A percentile compares a stretch with the other conserved stretches of the same genome.
phyloP scores from a whole-genome alignment of 2,797 vertebrate genomes.

The Mormyrus hasselquistii region DNA sequence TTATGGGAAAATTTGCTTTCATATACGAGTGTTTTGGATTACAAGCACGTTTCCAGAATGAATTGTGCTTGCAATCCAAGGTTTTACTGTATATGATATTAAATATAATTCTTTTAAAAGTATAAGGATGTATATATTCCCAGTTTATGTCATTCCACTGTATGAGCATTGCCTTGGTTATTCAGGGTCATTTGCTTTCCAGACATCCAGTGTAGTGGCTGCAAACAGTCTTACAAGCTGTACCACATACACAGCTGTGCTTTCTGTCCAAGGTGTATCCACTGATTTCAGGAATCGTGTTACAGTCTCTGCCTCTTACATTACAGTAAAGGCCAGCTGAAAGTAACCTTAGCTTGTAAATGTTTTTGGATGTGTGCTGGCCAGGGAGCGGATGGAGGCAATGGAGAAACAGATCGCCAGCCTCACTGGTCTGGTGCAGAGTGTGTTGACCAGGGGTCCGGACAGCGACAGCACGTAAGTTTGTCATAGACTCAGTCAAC shows the following conservation, averaged over 20 bases:
- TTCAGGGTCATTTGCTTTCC: background rate
- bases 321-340: background rate
- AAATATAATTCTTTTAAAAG: background rate
- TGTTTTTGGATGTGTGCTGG: background rate
- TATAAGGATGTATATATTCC: background rate
- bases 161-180: background rate
- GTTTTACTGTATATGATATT: background rate
- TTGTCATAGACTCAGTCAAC: background rate
- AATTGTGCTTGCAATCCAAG: too few relatives aligned
- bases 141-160: background rate
- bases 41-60: too few relatives aligned
- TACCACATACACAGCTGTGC: background rate
- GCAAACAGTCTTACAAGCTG: background rate
- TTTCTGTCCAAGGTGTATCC: background rate
- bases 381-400: constrained; percentile 91
- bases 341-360: background rate
- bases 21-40: too few relatives aligned
- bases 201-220: background rate
- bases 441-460: constrained; percentile 80
- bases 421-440: constrained; percentile 89
- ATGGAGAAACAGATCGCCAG: constrained; percentile 99
- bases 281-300: background rate
- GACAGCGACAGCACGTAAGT: constrained; percentile 76
- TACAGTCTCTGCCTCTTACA: background rate
- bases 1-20: too few relatives aligned